phyloP scores from a whole-genome alignment of 2,797 vertebrate genomes.

The Takifugu rubripes region DNA sequence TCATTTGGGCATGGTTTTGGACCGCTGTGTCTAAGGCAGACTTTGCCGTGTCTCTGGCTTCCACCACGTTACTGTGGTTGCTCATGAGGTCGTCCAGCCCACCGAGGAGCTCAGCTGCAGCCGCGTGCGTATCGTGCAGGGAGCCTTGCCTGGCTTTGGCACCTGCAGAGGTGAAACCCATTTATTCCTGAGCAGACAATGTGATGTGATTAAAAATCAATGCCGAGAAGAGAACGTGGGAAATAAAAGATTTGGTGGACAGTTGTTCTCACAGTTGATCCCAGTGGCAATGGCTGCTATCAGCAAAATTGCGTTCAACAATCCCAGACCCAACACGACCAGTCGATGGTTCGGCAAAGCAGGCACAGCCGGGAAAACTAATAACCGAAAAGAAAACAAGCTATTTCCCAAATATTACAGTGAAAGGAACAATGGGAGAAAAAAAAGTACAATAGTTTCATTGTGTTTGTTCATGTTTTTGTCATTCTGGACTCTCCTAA shows the following conservation, averaged over 20 bases:
- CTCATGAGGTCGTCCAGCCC: conserved; percentile 37
- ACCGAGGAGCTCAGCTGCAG: conserved; percentile 20
- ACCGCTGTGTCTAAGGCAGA: not conserved
- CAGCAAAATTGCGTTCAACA: conserved; percentile 37
- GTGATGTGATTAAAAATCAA: not conserved
- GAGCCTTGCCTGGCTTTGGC: conserved; percentile 24
- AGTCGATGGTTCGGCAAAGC: not conserved
- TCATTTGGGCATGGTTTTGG: conserved; percentile 5
- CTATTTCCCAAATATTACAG: not conserved
- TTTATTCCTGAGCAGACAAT: too few relatives aligned
- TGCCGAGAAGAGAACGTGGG: not conserved
- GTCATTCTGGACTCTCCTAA: too few relatives aligned
- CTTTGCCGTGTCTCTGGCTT: conserved; percentile 29
- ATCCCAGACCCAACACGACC: conserved; percentile 29
- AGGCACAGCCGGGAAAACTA: not conserved
- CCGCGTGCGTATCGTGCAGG: conserved; percentile 14
- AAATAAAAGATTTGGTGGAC: not conserved
- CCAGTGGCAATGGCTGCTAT: conserved; percentile 32
- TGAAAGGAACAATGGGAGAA: too few relatives aligned
- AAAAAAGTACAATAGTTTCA: too few relatives aligned
- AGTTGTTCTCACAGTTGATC: conserved; percentile 42
- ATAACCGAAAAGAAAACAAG: not conserved
- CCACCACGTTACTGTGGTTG: conserved; percentile 41
- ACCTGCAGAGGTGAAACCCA: conserved; percentile 33
- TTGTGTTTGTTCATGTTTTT: too few relatives aligned